phyloP scores from a whole-genome alignment of 2,888 invertebrate species.

The Linnaemya tessellans region DNA sequence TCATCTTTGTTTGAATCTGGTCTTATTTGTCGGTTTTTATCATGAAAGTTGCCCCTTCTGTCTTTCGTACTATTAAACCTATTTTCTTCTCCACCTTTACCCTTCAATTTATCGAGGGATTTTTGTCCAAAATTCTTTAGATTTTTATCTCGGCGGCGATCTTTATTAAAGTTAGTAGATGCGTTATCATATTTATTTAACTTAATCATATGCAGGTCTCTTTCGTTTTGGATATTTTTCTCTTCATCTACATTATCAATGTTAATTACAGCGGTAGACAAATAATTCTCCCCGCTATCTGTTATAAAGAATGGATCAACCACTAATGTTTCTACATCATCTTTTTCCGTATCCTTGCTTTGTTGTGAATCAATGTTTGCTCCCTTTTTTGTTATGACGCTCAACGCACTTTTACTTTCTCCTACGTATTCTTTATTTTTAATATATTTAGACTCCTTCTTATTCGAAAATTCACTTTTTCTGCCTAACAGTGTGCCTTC shows the following conservation, averaged over 20 bases:
- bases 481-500: background rate
- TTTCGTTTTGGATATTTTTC: constrained; percentile 44
- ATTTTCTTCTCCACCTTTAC: constrained; percentile 1
- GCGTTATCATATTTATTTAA: constrained; percentile 52
- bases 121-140: constrained; percentile 23
- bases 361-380: background rate
- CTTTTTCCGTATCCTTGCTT: constrained; percentile 46
- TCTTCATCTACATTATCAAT: background rate
- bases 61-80: constrained; percentile 10
- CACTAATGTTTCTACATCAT: constrained; percentile 72
- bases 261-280: constrained; percentile 78
- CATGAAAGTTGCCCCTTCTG: background rate
- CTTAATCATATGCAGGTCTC: constrained; percentile 70
- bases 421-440: no score
- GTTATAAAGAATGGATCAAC: constrained; percentile 82
- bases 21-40: background rate
- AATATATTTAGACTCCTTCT: background rate
- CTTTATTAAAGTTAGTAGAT: constrained; percentile 61
- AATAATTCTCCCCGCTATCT: constrained; percentile 80
- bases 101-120: constrained; percentile 15
- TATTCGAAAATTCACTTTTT: background rate
- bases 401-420: background rate
- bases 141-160: background rate
- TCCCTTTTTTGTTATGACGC: background rate
- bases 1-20: background rate